Conservation (phyloP, 30 jellyfish, hydroid and myxozoan genomes). For the Pseudorhiza aurosa region DNA sequence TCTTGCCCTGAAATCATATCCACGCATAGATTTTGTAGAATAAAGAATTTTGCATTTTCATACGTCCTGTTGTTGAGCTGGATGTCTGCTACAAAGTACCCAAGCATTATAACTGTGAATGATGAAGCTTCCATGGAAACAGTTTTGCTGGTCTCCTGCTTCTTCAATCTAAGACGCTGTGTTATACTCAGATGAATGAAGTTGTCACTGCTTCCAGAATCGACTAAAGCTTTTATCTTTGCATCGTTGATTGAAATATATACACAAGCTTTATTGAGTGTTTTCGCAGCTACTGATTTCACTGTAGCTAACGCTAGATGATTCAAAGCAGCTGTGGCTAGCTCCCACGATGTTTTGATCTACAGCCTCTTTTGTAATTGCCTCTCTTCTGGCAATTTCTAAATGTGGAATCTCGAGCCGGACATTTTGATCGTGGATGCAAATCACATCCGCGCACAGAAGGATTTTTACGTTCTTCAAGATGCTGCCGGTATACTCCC, state of each 20-base stretch:
- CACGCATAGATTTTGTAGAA: conserved; percentile 47
- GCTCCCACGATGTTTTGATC: conserved; percentile 36
- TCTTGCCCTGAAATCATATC: conserved; percentile 70
- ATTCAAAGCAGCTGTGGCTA: conserved; percentile 47
- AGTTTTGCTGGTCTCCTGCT: neutral
- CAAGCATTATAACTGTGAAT: conserved; percentile 14
- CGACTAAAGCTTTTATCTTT: conserved; percentile 42
- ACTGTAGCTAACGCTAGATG: conserved; percentile 41
- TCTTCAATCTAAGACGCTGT: conserved; percentile 27
- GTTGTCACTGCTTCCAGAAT: conserved; percentile 53
- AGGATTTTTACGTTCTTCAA: conserved; percentile 8
- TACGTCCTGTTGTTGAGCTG: neutral
- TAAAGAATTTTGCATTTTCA: neutral
- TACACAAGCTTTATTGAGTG: neutral
- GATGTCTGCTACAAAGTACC: neutral
- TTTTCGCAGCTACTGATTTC: neutral
- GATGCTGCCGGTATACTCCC: conserved; percentile 18
- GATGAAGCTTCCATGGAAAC: conserved; percentile 69
- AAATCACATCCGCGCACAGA: conserved; percentile 31
- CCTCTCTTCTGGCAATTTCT: conserved; percentile 59
- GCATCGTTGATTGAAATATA: conserved; percentile 35
- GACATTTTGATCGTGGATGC: conserved; percentile 53
- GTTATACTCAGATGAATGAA: conserved; percentile 37
- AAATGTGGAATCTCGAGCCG: conserved; percentile 72
- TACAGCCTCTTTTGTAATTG: conserved; percentile 48